Conservation (phyloP, 2,888 invertebrate genomes). For the Andrena dorsata region DNA sequence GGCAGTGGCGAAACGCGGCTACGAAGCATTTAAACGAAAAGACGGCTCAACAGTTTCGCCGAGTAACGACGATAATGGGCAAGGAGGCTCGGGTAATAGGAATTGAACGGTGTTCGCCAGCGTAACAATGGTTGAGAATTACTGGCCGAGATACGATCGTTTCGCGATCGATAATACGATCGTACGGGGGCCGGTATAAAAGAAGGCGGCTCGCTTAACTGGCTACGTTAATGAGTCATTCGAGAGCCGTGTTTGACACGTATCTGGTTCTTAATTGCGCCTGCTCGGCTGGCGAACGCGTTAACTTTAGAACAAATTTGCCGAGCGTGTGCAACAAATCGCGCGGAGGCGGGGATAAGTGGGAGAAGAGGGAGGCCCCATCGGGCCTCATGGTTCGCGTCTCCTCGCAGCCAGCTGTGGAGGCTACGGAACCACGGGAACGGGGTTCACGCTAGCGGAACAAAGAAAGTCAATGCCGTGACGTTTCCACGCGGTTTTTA, state of each 20-base stretch:
- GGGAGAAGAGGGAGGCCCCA: background rate
- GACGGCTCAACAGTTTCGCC: too few relatives aligned
- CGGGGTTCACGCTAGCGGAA: constrained; percentile 55
- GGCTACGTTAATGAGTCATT: constrained; percentile 55
- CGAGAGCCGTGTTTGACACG: constrained; percentile 39
- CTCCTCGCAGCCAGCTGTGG: constrained; percentile 18
- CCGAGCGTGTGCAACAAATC: constrained; percentile 12
- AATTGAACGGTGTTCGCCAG: constrained; percentile 11
- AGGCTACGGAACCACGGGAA: constrained; percentile 11
- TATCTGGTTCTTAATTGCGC: constrained; percentile 44
- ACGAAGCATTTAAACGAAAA: background rate
- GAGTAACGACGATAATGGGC: background rate
- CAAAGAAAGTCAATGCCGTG: constrained; percentile 72
- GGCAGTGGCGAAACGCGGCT: background rate
- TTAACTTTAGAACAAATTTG: constrained; percentile 28
- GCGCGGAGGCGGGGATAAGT: background rate
- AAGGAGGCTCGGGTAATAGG: background rate
- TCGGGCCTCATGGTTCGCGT: background rate
- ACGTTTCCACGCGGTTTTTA: constrained; percentile 67
- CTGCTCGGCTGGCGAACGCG: background rate
- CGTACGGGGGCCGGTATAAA: constrained; percentile 36
- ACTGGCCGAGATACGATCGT: constrained; percentile 52
- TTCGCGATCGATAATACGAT: constrained; percentile 54
- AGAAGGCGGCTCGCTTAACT: constrained; percentile 34
- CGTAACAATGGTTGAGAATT: constrained; percentile 50